Evolutionary conservation across 2,888 invertebrate genomes (phyloP).

Genomic region (Drosophila meridiana): DNA sequence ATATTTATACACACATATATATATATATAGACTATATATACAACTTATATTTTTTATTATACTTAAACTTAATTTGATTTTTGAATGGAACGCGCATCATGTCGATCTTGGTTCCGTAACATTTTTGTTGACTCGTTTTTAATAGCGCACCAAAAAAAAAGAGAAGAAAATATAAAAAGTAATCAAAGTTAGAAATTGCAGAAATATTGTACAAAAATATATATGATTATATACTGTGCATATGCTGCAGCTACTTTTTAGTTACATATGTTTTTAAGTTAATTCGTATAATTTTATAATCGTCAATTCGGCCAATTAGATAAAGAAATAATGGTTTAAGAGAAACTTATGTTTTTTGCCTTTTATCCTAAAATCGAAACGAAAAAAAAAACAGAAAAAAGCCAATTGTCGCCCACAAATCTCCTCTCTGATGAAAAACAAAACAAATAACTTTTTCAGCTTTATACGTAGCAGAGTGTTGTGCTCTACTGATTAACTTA

Average conservation of each 20-base stretch:
- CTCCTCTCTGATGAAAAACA: slow-evolving; percentile 9
- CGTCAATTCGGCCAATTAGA: slow-evolving; percentile 47
- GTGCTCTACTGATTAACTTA: slow-evolving; percentile 44
- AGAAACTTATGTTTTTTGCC: slow-evolving; percentile 20
- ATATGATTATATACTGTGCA: background rate
- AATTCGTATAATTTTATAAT: slow-evolving; percentile 17
- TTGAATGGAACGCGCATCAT: background rate
- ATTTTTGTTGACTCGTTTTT: slow-evolving; percentile 56
- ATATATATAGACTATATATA: slow-evolving; percentile 7
- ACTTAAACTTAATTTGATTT: background rate
- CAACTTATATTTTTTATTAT: background rate
- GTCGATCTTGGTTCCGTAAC: slow-evolving; percentile 22
- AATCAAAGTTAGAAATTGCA: slow-evolving; percentile 12
- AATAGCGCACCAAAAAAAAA: slow-evolving; percentile 54
- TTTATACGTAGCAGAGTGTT: slow-evolving; percentile 49
- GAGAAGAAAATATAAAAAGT: background rate
- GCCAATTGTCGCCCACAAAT: slow-evolving; percentile 44
- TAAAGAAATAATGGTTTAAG: slow-evolving; percentile 39
- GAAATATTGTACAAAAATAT: slow-evolving; percentile 14
- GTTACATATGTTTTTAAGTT: slow-evolving; percentile 60
- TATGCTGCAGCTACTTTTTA: slow-evolving; percentile 49
- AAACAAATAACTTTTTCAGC: slow-evolving; percentile 29
- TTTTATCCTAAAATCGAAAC: background rate
- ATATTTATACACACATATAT: slow-evolving; percentile 3
- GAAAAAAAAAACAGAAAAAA: slow-evolving; percentile 2